These are phyloP conservation scores for Tridacna gigas DNA, from an alignment of 2,888 invertebrate species.

Conservation along the genomic window DNA sequence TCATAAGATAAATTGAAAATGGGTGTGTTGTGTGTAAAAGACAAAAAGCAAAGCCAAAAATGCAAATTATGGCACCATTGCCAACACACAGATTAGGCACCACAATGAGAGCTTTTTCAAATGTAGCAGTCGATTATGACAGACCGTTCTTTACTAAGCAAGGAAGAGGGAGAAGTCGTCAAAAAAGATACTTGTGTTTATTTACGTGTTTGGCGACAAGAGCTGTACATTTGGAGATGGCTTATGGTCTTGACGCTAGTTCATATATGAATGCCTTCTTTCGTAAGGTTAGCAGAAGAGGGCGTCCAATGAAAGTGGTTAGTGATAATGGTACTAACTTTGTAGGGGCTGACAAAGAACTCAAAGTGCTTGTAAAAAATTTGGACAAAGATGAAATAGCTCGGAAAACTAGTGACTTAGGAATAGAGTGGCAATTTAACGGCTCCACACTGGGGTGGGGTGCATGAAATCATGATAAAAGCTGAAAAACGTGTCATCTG, in stretches of 20 bases:
- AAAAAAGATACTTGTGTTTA: slow-evolving; percentile 7
- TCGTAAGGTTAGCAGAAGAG: not conserved
- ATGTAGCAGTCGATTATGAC: slow-evolving; percentile 4
- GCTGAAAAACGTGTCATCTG: too few relatives aligned
- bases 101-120: too few relatives aligned
- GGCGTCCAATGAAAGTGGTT: not conserved
- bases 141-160: slow-evolving; percentile 5
- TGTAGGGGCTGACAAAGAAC: too few relatives aligned
- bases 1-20: not conserved
- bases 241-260: not conserved
- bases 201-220: slow-evolving; percentile 6
- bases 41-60: not conserved
- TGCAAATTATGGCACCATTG: not conserved
- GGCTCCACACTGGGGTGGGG: too few relatives aligned
- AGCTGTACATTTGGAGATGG: slow-evolving; percentile 5
- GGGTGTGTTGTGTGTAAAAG: not conserved
- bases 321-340: not conserved
- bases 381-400: too few relatives aligned
- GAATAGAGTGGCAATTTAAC: too few relatives aligned
- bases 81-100: not conserved
- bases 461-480: too few relatives aligned
- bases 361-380: too few relatives aligned
- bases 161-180: not conserved
- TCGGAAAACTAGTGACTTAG: too few relatives aligned
- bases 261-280: not conserved